phyloP scores from a whole-genome alignment of 2,797 vertebrate species.

The Phaenicophaeus curvirostris region DNA sequence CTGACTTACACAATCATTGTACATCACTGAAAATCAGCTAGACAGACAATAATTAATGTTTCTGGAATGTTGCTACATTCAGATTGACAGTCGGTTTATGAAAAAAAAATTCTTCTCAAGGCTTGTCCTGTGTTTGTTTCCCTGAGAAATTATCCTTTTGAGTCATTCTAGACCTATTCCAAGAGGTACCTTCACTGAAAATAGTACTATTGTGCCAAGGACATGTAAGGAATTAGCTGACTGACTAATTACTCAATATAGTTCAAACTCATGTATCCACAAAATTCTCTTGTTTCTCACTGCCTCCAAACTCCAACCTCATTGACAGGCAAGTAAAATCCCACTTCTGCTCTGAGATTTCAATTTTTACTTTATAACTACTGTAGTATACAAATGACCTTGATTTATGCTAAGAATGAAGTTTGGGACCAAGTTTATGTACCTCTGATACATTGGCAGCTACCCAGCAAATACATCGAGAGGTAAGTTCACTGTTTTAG shows the following conservation, averaged over 20 bases:
- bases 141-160: not conserved
- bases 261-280: not conserved
- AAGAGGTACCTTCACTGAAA: not conserved
- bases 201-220: not conserved
- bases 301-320: not conserved
- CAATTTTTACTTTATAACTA: not conserved
- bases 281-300: not conserved
- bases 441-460: not conserved
- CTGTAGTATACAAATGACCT: not conserved
- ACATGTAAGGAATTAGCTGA: not conserved
- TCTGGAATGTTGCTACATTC: conserved; percentile 14
- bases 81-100: not conserved
- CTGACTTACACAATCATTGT: not conserved
- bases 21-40: not conserved
- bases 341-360: not conserved
- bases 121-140: not conserved
- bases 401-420: not conserved
- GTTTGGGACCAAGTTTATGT: not conserved
- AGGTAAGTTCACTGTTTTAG: not conserved
- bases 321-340: not conserved
- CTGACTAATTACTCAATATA: not conserved
- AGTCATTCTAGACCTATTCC: not conserved
- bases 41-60: not conserved
- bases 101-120: not conserved
- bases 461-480: not conserved